Percentiles rank a stretch among this genome's conserved stretches.
phyloP scores from a whole-genome alignment of 2,888 invertebrate species.

The Adelognathus sp. region DNA sequence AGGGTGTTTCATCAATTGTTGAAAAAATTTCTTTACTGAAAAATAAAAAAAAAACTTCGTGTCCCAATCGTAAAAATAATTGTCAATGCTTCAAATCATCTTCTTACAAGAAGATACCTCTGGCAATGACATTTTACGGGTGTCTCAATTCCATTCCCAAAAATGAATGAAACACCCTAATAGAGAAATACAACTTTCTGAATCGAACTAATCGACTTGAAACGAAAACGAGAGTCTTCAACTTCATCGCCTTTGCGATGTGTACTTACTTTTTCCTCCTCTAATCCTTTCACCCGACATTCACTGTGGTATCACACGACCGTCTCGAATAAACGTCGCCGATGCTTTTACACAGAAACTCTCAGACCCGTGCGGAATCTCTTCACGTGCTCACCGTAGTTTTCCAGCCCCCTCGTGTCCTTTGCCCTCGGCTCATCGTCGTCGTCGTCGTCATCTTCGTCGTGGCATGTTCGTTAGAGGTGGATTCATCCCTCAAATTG shows the following conservation, averaged over 20 bases:
- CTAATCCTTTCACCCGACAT: slow-evolving; percentile 45
- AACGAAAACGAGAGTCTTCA: slow-evolving; percentile 23
- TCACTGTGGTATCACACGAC: neutral
- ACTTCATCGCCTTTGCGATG: slow-evolving; percentile 11
- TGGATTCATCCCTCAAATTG: slow-evolving; percentile 79
- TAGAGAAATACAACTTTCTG: slow-evolving; percentile 6
- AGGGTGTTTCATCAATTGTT: no score
- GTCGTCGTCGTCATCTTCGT: slow-evolving; percentile 65
- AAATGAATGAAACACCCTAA: no score
- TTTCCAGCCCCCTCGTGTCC: slow-evolving; percentile 9
- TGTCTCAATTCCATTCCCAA: no score
- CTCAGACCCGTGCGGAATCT: slow-evolving; percentile 26
- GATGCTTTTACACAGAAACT: slow-evolving; percentile 42
- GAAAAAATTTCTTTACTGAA: no score
- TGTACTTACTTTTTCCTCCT: slow-evolving; percentile 44
- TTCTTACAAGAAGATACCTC: no score
- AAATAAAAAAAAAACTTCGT: no score
- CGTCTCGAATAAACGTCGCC: slow-evolving; percentile 56
- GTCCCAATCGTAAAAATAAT: no score
- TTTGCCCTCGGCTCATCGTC: slow-evolving; percentile 64
- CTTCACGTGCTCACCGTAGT: neutral
- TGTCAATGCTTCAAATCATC: no score
- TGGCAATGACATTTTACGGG: no score
- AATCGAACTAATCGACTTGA: slow-evolving; percentile 37
- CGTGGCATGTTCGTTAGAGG: slow-evolving; percentile 77